These are phyloP conservation scores for Chloromyia formosa DNA, from an alignment of 2,888 invertebrate species.

Conservation along the genomic window DNA sequence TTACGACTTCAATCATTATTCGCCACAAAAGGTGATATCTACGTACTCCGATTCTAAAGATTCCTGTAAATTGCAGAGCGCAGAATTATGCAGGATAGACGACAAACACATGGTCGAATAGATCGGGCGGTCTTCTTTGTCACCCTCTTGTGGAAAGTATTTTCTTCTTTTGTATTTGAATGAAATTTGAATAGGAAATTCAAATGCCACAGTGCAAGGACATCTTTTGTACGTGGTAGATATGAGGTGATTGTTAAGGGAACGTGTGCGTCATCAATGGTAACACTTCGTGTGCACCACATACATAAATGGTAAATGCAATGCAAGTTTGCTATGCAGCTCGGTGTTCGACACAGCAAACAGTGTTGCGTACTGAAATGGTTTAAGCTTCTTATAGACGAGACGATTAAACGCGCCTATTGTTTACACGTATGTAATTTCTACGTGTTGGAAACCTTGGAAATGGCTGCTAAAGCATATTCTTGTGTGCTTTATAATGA, in stretches of 20 bases:
- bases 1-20: slow-evolving; percentile 10
- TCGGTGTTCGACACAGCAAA: not conserved
- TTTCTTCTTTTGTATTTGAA: not conserved
- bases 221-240: not conserved
- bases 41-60: slow-evolving; percentile 7
- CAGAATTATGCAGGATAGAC: not conserved
- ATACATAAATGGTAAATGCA: slow-evolving; percentile 13
- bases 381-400: too few species aligned
- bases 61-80: not conserved
- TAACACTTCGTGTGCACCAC: not conserved
- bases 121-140: not conserved
- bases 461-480: too few species aligned
- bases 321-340: slow-evolving; percentile 25
- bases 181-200: slow-evolving; percentile 25
- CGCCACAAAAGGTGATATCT: slow-evolving; percentile 16
- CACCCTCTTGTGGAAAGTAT: not conserved
- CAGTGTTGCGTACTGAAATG: too few species aligned
- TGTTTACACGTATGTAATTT: too few species aligned
- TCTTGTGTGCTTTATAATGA: too few species aligned
- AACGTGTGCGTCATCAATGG: slow-evolving; percentile 9
- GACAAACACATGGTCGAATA: not conserved
- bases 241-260: not conserved
- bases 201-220: not conserved
- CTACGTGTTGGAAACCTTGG: too few species aligned
- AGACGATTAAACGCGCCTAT: too few species aligned